Conservation (phyloP, 1,140 invertebrate genomes). For the Megalopta genalis region DNA sequence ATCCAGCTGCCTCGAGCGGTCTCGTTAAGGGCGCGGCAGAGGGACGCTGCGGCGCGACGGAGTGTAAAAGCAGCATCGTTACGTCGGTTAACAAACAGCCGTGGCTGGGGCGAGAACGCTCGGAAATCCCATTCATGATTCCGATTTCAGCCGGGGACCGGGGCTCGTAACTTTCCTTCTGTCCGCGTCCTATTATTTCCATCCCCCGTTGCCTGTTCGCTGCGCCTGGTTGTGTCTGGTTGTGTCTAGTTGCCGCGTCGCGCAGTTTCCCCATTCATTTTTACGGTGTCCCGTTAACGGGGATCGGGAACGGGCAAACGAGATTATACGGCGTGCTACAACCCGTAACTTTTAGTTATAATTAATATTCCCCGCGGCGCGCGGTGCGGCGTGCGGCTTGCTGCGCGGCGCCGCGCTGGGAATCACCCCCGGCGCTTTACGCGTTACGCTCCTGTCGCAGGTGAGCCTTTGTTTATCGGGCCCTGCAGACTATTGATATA, state of each 20-base stretch:
- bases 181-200: background rate
- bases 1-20: background rate
- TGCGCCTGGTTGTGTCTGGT: no score
- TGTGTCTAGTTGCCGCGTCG: background rate
- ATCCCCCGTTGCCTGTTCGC: background rate
- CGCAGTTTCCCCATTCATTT: slow-evolving; percentile 1
- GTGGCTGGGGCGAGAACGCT: background rate
- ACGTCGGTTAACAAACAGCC: background rate
- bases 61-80: background rate
- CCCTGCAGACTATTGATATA: background rate
- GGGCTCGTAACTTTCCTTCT: background rate
- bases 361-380: background rate
- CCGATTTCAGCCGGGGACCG: background rate
- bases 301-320: background rate
- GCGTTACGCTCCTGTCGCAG: background rate
- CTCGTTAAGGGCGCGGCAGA: background rate
- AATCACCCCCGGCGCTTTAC: background rate
- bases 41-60: background rate
- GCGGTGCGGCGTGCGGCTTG: no score
- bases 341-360: slow-evolving; percentile 2
- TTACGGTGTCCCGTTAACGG: slow-evolving; percentile 3
- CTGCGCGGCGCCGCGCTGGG: no score
- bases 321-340: background rate
- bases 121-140: slow-evolving; percentile 3
- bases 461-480: background rate